Evolutionary conservation across 2,888 invertebrate species (phyloP), one percentile per base, ranked within the genome.

Genomic region (Bellardia bayeri): DNA sequence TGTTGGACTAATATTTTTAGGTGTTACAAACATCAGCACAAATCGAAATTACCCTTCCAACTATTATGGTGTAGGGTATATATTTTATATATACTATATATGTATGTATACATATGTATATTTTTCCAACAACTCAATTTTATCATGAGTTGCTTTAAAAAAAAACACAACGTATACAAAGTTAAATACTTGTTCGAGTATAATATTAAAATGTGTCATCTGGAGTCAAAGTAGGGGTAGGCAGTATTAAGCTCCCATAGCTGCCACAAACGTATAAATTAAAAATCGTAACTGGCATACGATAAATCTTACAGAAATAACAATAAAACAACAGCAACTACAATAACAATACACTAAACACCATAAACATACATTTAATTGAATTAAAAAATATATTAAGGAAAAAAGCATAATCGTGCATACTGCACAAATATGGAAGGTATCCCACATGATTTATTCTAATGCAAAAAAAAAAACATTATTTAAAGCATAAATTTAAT

Each of bases 301-400:
- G 16, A 76, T 76, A 76, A 76, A 76, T 76, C 76, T 64, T 64
- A 9, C 16, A 14, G n/a, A 51, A 75, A 49, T 63, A 16, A 63
- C 49, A 30, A 75, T 16, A 75, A 75, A 63, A 63, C 49, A 51
- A 63, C 61, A 42, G 7, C 45, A 45, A 9, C 45, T 23, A 23
- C 23, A 23, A 23, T 42, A 40, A 11, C 45, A 45, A 9, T 11
- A 42, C 33, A 37, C 37, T 37, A 37, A 75, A 75, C 37, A 61
- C 75, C 49, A 76, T 64, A 63, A 76, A 49, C 33, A 49, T 76
- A 76, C 49, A 76, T 40, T 76, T 76, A 76, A 51, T 49, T 64
- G 49, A 64, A 63, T 63, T 30, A 49, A 61, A 56, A 45, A 42
- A 61, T n/a, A 16, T n/a, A n/a, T n/a, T n/a, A n/a, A 42, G 58